Base-by-base conservation (phyloP, 2,113 vertebrate genomes). In the Ranitomeya variabilis region DNA sequence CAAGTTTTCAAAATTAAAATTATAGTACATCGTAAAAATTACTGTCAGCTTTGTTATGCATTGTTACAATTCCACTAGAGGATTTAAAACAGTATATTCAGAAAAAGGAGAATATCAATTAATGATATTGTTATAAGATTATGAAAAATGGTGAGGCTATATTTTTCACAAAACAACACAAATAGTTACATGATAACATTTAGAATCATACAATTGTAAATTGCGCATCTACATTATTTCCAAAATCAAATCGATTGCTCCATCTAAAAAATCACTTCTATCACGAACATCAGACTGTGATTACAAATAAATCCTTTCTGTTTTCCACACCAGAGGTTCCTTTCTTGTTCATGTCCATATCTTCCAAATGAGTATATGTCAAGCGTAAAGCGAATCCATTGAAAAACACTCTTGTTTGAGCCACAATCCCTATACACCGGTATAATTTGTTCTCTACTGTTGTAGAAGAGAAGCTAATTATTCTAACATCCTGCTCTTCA, bases 401-500 rank as follows among this genome's bases (percentile, higher is more conserved):
- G 57, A 79, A 26, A 88, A 87, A 81, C 23, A 21, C 31, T 74
- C 54, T 74, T 73, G 78, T 54, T 87, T n/a, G 31, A 81, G 23
- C 51, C 51, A 73, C 51, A 59, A 73, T 71, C 21, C 45, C 18
- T 52, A 55, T 7, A 23, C 69, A 45, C 79, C 21, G 26, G 6
- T 31, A 74, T 62, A n/a, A 88, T 82, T 62, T 88, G 66, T 82
- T 83, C 66, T 31, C 26, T 23, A 69, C 69, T 81, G 11, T 52
- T 87, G 13, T 45, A 74, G 26, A 88, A 74, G 31, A 83, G 74
- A 88, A 83, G 18, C 79, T 82, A 88, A 88, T 88, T 88, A 88
- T 60, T 88, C 67, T 76, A 45, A 79, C 80, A 76, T 74, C 26
- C 69, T 54, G 21, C 21, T 73, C 86, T 81, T 88, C 12, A 54